Conservation (phyloP, 2,888 invertebrate genomes). For the Peribatodes rhomboidaria region DNA sequence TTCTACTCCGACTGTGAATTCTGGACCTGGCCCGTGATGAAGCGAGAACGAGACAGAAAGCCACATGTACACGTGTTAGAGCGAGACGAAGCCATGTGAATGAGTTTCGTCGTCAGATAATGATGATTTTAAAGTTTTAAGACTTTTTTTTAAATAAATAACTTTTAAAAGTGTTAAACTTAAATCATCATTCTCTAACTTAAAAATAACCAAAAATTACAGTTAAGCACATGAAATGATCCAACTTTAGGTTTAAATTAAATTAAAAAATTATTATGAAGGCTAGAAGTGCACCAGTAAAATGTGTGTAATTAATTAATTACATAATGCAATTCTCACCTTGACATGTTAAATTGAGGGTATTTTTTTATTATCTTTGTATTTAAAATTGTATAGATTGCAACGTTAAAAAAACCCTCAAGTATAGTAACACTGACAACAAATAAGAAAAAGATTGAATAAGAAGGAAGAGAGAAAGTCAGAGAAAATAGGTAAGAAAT, state of each 20-base stretch:
- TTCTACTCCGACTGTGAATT: constrained; percentile 82
- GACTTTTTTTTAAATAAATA: not conserved
- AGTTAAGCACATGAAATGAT: constrained; percentile 47
- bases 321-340: constrained; percentile 17
- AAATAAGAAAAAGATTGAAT: constrained; percentile 10
- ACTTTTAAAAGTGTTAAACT: not conserved
- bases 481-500: not conserved
- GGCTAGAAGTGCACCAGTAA: constrained; percentile 12
- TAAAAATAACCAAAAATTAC: constrained; percentile 36
- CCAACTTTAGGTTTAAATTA: constrained; percentile 17
- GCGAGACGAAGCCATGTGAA: constrained; percentile 64
- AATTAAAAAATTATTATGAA: constrained; percentile 7
- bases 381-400: not conserved
- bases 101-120: constrained; percentile 32
- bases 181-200: constrained; percentile 27
- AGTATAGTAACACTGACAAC: not conserved
- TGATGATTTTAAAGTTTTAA: not conserved
- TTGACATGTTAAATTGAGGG: constrained; percentile 6
- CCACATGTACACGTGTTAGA: constrained; percentile 85
- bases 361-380: not conserved
- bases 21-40: constrained; percentile 77
- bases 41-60: constrained; percentile 84
- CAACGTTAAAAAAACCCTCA: not conserved
- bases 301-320: not conserved
- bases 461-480: not conserved